Conservation (phyloP, 2,888 invertebrate species). For the Agrilus cyanescens region DNA sequence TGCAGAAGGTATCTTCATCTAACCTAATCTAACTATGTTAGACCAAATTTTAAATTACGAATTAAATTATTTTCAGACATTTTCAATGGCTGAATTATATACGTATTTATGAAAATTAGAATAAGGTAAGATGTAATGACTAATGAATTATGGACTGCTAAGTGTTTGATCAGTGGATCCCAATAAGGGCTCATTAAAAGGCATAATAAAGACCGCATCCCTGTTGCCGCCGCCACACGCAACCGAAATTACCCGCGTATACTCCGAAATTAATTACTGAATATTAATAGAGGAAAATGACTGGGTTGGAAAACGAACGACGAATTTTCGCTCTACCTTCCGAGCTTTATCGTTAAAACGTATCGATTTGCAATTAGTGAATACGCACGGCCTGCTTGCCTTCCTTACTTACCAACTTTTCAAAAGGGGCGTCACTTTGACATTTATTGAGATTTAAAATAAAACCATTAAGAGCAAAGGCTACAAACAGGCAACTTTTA, state of each 20-base stretch:
- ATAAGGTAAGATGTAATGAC: constrained; percentile 1
- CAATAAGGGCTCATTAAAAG: constrained; percentile 33
- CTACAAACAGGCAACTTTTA: no score
- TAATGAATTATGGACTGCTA: constrained; percentile 25
- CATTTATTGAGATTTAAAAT: no score
- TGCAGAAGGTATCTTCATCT: no score
- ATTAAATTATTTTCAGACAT: no score
- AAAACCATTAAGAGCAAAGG: no score
- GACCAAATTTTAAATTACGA: no score
- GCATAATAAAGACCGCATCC: constrained; percentile 29
- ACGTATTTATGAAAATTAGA: no score
- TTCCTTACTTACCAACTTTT: no score
- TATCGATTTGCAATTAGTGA: constrained; percentile 33
- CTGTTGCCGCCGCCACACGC: constrained; percentile 29
- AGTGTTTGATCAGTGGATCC: constrained; percentile 33
- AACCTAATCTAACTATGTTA: no score
- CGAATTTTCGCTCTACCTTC: constrained; percentile 24
- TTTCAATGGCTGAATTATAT: no score
- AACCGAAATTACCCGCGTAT: constrained; percentile 29
- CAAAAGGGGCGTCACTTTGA: no score
- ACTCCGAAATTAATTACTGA: constrained; percentile 35
- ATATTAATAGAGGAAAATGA: constrained; percentile 36
- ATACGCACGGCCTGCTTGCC: no score
- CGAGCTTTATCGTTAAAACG: constrained; percentile 33
- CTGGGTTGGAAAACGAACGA: constrained; percentile 28